Percentiles rank a stretch among this genome's conserved stretches.
Evolutionary conservation across 1,140 invertebrate genomes (phyloP).

Genomic region (Diuraphis noxia): DNA sequence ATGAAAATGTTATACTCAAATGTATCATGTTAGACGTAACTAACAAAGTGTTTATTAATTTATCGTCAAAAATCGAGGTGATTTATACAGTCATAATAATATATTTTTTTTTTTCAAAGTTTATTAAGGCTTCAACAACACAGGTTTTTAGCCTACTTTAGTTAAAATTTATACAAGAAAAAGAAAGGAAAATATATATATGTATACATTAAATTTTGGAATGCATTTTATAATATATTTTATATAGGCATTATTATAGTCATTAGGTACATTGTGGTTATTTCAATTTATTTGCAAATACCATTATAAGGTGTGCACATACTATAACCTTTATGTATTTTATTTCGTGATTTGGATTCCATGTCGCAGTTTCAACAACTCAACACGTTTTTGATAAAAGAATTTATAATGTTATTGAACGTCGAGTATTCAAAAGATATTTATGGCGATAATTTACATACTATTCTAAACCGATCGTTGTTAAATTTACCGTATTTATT

Average conservation of each 20-base stretch:
- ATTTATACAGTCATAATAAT: background rate
- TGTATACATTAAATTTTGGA: too few relatives aligned
- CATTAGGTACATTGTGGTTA: too few relatives aligned
- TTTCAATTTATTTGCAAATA: background rate
- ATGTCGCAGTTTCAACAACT: background rate
- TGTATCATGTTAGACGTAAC: background rate
- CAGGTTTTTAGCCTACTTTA: too few relatives aligned
- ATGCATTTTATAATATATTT: too few relatives aligned
- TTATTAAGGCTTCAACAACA: too few relatives aligned
- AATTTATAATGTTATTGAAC: background rate
- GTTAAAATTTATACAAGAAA: too few relatives aligned
- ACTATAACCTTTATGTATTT: background rate
- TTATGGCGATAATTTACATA: background rate
- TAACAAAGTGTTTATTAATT: background rate
- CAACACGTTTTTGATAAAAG: constrained; percentile 17
- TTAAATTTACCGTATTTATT: background rate
- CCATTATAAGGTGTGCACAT: background rate
- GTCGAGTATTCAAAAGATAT: background rate
- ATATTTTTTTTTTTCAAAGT: too few relatives aligned
- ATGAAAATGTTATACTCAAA: background rate
- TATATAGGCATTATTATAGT: background rate
- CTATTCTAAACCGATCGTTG: background rate
- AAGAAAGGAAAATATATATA: too few relatives aligned
- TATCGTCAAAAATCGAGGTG: background rate
- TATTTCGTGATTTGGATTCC: background rate